These are phyloP conservation scores for Arizona elegans DNA, from an alignment of 2,113 vertebrate genomes.

Conservation along the genomic window DNA sequence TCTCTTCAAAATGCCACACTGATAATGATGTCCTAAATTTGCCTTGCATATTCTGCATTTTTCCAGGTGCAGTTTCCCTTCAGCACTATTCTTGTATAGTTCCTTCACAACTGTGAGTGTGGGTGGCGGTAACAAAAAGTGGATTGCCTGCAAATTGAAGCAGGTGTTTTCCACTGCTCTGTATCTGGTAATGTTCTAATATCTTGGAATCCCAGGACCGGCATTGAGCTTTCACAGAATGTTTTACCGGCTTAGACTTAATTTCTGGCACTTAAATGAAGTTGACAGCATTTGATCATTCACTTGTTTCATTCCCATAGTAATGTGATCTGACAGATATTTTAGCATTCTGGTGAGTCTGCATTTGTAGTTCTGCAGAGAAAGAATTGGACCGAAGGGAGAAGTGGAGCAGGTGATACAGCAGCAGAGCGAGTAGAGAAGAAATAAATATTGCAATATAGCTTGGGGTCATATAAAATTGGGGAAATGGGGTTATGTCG, in stretches of 20 bases:
- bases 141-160: background rate
- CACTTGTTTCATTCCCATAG: constrained; percentile 24
- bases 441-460: background rate
- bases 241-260: background rate
- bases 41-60: background rate
- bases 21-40: background rate
- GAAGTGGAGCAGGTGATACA: background rate
- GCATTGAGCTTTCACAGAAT: background rate
- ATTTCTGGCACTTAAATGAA: constrained; percentile 2
- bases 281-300: constrained; percentile 25
- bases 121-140: background rate
- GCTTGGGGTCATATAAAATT: constrained; percentile 25
- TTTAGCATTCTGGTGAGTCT: constrained; percentile 12
- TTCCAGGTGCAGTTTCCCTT: background rate
- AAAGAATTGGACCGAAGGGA: constrained; percentile 34
- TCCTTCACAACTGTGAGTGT: background rate
- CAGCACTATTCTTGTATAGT: background rate
- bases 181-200: background rate
- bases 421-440: background rate
- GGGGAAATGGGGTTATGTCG: constrained; percentile 8
- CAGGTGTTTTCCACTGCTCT: background rate
- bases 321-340: constrained; percentile 27
- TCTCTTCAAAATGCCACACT: background rate
- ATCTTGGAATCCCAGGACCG: background rate
- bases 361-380: constrained; percentile 27